Conservation (phyloP, 2,888 invertebrate genomes). For the Aspidiotus rigidus region DNA sequence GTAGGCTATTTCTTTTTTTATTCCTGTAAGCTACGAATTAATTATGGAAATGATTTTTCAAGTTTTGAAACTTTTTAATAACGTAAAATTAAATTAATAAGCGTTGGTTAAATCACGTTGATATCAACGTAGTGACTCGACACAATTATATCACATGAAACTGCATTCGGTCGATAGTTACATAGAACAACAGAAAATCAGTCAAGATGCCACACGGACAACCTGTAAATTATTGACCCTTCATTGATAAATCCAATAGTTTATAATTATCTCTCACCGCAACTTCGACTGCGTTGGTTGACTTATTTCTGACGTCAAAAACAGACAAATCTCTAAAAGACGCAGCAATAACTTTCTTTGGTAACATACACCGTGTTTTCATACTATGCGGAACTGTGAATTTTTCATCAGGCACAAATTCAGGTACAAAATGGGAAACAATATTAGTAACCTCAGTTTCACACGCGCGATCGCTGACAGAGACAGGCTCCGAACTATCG, state of each 20-base stretch:
- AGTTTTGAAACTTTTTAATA: background rate
- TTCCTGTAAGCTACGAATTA: too few species aligned
- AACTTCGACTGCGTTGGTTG: background rate
- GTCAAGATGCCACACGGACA: too few species aligned
- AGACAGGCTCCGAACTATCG: too few species aligned
- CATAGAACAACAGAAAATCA: too few species aligned
- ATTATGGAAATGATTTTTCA: too few species aligned
- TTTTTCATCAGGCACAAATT: too few species aligned
- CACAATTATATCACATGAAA: too few species aligned
- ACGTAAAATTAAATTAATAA: background rate
- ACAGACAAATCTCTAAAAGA: background rate
- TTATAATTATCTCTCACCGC: background rate
- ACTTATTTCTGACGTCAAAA: background rate
- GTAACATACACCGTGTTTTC: background rate
- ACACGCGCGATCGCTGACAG: too few species aligned
- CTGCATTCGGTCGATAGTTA: too few species aligned
- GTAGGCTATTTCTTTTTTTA: too few species aligned
- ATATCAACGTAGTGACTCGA: background rate
- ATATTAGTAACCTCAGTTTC: too few species aligned
- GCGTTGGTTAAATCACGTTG: background rate
- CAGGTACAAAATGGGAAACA: too few species aligned
- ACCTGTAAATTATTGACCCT: background rate
- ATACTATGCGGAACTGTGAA: background rate
- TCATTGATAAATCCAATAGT: background rate
- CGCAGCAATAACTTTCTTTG: background rate